phyloP scores from a whole-genome alignment of 2,113 vertebrate genomes.

The Eurypyga helias region DNA sequence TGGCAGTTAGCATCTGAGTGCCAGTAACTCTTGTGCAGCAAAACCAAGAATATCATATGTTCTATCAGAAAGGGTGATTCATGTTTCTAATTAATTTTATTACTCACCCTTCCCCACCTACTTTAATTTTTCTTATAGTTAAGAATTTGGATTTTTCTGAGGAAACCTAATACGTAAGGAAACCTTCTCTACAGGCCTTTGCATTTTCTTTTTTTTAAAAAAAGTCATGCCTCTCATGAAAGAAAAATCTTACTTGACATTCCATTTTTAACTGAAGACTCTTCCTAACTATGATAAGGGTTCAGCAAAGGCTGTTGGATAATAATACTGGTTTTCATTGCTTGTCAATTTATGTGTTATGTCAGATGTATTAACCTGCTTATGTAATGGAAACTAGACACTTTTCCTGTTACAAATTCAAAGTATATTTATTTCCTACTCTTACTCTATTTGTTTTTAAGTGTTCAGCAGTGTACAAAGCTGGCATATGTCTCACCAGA shows the following conservation, averaged over 20 bases:
- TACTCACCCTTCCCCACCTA: neutral
- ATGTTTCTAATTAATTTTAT: neutral
- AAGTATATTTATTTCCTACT: slow-evolving; percentile 1
- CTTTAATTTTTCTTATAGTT: neutral
- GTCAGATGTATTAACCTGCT: neutral
- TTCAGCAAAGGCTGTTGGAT: neutral
- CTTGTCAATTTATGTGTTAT: neutral
- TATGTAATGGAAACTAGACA: neutral
- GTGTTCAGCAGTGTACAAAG: slow-evolving; percentile 24
- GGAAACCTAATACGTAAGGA: neutral
- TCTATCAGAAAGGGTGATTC: neutral
- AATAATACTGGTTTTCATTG: neutral
- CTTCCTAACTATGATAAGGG: neutral
- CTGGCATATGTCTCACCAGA: slow-evolving; percentile 64
- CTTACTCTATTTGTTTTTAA: slow-evolving; percentile 34
- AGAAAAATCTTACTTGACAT: neutral
- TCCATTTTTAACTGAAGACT: neutral
- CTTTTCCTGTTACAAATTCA: neutral
- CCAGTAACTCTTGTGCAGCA: neutral
- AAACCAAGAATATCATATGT: neutral
- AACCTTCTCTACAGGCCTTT: neutral
- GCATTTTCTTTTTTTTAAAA: neutral
- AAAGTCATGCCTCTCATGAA: neutral
- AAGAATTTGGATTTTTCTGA: neutral
- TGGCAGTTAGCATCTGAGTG: neutral